Percentiles rank a stretch among this genome's conserved stretches.
Conservation (phyloP, 2,888 invertebrate genomes). For the Phyllotreta cruciferae region DNA sequence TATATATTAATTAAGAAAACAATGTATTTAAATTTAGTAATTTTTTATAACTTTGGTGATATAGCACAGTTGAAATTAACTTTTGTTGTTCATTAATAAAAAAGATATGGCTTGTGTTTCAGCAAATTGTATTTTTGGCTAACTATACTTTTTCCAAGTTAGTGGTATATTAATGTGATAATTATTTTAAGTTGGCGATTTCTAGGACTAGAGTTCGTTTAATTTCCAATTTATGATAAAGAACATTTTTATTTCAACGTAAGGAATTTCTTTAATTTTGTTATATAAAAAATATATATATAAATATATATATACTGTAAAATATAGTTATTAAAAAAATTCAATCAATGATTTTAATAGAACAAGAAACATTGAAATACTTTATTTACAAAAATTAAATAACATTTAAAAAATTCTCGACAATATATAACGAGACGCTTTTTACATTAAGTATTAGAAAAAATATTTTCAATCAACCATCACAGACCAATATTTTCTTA, state of each 20-base stretch:
- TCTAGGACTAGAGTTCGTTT: constrained; percentile 13
- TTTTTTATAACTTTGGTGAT: too few species aligned
- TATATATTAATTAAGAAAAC: too few species aligned
- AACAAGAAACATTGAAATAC: background rate
- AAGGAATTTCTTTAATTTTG: constrained; percentile 16
- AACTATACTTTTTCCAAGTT: constrained; percentile 27
- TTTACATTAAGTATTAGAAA: background rate
- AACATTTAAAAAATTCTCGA: background rate
- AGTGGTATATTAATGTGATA: constrained; percentile 37
- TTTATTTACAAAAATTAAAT: constrained; percentile 13
- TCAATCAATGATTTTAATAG: background rate
- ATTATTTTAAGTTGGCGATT: constrained; percentile 22
- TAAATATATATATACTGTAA: constrained; percentile 19
- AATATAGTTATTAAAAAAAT: constrained; percentile 21
- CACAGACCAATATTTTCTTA: constrained; percentile 13
- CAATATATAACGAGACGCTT: too few species aligned
- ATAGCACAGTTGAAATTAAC: too few species aligned
- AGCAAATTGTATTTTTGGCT: constrained; percentile 18
- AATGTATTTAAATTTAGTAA: too few species aligned
- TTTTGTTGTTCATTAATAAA: constrained; percentile 4
- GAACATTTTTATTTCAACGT: constrained; percentile 11
- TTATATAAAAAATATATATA: constrained; percentile 14
- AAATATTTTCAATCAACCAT: constrained; percentile 12
- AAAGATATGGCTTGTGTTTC: constrained; percentile 8
- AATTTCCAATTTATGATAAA: constrained; percentile 6